These are phyloP conservation scores for Athalia cordata DNA, from an alignment of 2,888 invertebrate genomes.

Conservation along the genomic window DNA sequence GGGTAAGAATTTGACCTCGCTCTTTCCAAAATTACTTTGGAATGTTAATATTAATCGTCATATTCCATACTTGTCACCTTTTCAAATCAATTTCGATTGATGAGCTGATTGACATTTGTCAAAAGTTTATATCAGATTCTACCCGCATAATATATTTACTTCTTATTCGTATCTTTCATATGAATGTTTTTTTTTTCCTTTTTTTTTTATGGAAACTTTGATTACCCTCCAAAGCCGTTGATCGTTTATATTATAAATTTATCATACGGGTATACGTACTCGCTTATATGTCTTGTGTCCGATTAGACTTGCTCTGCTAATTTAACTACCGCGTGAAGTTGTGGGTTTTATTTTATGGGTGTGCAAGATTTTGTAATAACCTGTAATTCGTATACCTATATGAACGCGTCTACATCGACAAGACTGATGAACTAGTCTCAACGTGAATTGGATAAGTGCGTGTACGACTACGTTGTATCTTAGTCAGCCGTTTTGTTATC, in stretches of 20 bases:
- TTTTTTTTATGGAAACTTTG: background rate
- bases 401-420: background rate
- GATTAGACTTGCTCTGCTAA: background rate
- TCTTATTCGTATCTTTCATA: too few relatives aligned
- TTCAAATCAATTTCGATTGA: background rate
- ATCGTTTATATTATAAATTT: too few relatives aligned
- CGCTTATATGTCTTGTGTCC: background rate
- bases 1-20: background rate
- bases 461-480: background rate
- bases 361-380: background rate
- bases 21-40: background rate
- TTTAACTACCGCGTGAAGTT: constrained; percentile 1
- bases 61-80: constrained; percentile 1
- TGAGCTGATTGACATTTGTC: constrained; percentile 21
- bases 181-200: background rate
- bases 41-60: background rate
- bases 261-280: too few relatives aligned
- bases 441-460: background rate
- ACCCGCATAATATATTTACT: too few relatives aligned
- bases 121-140: background rate
- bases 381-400: background rate
- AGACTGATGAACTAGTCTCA: background rate
- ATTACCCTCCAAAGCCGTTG: too few relatives aligned
- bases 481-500: constrained; percentile 27
- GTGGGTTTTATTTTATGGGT: background rate